These are phyloP conservation scores for Rotaria magnacalcarata DNA, from an alignment of 2,888 invertebrate genomes.

Conservation along the genomic window DNA sequence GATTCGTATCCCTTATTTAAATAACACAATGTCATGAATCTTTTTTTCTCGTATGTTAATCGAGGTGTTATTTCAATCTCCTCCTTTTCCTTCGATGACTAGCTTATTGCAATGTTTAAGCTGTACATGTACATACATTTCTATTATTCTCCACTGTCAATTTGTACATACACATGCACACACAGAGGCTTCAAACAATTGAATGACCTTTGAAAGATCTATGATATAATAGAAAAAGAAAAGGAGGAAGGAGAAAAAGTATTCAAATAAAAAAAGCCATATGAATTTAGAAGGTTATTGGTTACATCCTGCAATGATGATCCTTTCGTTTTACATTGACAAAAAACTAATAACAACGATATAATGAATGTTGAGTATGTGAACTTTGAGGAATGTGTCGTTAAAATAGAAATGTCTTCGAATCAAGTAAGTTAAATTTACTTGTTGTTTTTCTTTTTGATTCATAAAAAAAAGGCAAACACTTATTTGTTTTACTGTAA, in stretches of 20 bases:
- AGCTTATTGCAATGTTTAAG: constrained; percentile 19
- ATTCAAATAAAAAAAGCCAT: not conserved
- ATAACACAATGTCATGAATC: not conserved
- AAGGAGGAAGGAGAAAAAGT: not conserved
- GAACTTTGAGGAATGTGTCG: not conserved
- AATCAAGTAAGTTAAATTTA: not conserved
- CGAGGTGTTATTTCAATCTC: constrained; percentile 8
- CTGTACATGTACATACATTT: not conserved
- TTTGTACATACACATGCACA: not conserved
- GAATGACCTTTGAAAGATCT: constrained; percentile 20
- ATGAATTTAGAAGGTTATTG: not conserved
- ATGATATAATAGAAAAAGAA: constrained; percentile 4
- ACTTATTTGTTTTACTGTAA: not conserved
- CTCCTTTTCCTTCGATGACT: not conserved
- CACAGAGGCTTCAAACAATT: not conserved
- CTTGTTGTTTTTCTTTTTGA: not conserved
- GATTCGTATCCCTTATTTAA: not conserved
- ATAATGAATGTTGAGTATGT: not conserved
- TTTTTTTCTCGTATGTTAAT: not conserved
- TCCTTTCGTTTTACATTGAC: not conserved
- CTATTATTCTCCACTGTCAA: not conserved
- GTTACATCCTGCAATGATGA: not conserved
- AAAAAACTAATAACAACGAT: not conserved
- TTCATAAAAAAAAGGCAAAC: not conserved
- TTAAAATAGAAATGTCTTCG: not conserved